Evolutionary conservation across 2,888 invertebrate species (phyloP).

Genomic region (Augochlorella aurata): DNA sequence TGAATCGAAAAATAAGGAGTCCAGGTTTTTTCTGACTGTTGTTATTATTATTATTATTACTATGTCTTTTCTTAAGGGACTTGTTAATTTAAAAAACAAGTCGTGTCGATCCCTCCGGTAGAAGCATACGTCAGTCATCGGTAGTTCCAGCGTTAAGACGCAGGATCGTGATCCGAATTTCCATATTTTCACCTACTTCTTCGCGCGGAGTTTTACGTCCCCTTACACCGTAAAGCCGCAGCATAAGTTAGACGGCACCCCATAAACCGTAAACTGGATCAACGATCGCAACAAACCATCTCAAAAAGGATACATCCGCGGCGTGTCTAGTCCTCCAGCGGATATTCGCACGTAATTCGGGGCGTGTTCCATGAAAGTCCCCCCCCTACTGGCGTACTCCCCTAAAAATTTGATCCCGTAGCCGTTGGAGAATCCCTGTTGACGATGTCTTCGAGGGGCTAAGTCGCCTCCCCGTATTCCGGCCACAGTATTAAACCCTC

Average conservation of each 20-base stretch:
- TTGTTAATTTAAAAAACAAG: no score
- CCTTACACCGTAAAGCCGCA: neutral
- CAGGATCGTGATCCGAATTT: neutral
- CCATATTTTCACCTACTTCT: neutral
- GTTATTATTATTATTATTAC: no score
- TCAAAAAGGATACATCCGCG: neutral
- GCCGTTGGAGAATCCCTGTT: neutral
- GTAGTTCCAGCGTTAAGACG: neutral
- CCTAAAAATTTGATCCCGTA: neutral
- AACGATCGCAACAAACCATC: neutral
- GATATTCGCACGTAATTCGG: neutral
- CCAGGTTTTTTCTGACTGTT: no score
- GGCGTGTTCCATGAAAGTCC: neutral
- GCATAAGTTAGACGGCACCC: neutral
- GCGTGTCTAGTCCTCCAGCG: neutral
- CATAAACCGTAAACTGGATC: conserved; percentile 6
- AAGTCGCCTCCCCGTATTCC: neutral
- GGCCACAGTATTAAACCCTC: neutral
- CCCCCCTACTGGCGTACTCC: neutral
- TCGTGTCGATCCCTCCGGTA: no score
- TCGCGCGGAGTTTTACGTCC: neutral
- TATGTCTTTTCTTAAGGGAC: no score
- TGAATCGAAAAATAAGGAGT: no score
- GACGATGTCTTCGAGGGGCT: neutral
- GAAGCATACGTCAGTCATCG: no score